Evolutionary conservation across 2,888 invertebrate genomes (phyloP), one percentile per base, ranked within the genome.

Genomic region (Lepidocyrtoides sp.): DNA sequence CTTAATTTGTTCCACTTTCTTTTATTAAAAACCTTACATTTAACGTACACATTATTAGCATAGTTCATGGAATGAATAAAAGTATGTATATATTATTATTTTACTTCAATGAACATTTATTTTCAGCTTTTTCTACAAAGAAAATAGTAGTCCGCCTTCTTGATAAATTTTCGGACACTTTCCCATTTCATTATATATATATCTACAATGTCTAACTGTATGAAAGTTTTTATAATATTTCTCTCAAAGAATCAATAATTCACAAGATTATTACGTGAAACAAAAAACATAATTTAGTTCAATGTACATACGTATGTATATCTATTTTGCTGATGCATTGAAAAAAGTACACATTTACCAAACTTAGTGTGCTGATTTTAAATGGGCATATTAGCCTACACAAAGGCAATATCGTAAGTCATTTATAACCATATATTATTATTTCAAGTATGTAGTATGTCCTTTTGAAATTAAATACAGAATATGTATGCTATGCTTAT

Each of bases 331-430:
- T n/a, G n/a, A n/a, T n/a, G n/a, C n/a, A n/a, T n/a, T n/a, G n/a
- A n/a, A n/a, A n/a, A n/a, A n/a, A n/a, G n/a, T n/a, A n/a, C n/a
- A n/a, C n/a, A n/a, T n/a, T n/a, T n/a, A n/a, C n/a, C n/a, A n/a
- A 20, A 5, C 57, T 20, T 60, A 10, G 23, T 26, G 60, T 26
- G 4, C 60, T 66, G 63, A 66, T 29, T 66, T 66, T 32, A 66
- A 66, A 66, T 32, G 32, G 32, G 29, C 32, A n/a, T 66, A 66
- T 66, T 66, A 66, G 63, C 63, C 63, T 12, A 60, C 60, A 60
- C 60, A 23, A 4, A 10, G 10, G 12, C 60, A 23, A 57, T 23
- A 23, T 60, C 60, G 26, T 60, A 23, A 23, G 17, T 60, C 60
- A 60, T 60, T 60, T 1, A 60, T 60, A 26, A 12, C 60, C 60